Evolutionary conservation across 2,888 invertebrate genomes (phyloP).

Genomic region (Drosophila limbata): DNA sequence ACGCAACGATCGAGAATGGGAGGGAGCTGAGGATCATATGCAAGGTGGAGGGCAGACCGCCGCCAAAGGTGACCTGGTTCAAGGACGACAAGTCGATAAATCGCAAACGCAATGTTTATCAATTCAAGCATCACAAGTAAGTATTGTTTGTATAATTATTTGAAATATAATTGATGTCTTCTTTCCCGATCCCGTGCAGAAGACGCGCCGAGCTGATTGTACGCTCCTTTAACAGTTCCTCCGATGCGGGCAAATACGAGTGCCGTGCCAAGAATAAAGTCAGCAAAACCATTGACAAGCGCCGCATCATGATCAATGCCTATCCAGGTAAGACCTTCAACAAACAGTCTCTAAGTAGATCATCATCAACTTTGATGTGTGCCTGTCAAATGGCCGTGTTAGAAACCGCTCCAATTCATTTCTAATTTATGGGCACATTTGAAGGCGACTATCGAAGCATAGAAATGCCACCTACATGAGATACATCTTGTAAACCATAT

Average conservation of each 20-base stretch:
- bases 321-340: conserved; percentile 81
- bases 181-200: conserved; percentile 86
- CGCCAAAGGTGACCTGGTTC: conserved; percentile 93
- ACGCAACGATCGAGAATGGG: conserved; percentile 84
- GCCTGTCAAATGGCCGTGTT: conserved; percentile 39
- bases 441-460: conserved; percentile 58
- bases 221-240: conserved; percentile 89
- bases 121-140: conserved; percentile 85
- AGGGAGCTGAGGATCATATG: conserved; percentile 90
- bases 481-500: conserved; percentile 23
- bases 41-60: conserved; percentile 91
- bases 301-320: conserved; percentile 84
- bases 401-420: conserved; percentile 76
- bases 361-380: conserved; percentile 41
- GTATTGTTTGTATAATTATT: conserved; percentile 42
- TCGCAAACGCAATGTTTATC: conserved; percentile 84
- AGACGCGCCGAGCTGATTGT: conserved; percentile 94
- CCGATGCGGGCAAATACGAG: conserved; percentile 93
- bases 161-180: neutral
- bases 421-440: conserved; percentile 73
- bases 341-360: neutral
- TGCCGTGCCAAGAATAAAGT: conserved; percentile 90
- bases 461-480: conserved; percentile 16
- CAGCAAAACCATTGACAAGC: conserved; percentile 83
- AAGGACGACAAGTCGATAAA: conserved; percentile 89